Base-by-base conservation (phyloP, 2,888 invertebrate species). In the Brachynemurus nebulosus region DNA sequence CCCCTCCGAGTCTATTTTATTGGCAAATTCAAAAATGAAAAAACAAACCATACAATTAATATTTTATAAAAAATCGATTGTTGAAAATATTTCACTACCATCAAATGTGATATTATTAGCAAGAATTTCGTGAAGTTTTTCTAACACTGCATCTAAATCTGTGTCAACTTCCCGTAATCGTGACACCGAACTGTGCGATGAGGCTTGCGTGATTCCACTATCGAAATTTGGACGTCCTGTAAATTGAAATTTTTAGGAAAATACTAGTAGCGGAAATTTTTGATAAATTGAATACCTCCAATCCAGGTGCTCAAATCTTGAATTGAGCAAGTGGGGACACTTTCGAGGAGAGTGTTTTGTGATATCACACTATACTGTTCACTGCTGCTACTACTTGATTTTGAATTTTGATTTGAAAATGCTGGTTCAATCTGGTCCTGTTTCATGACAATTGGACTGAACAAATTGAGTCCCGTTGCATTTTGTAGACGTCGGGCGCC, bases 251-350 rank as follows among this genome's bases (percentile, higher is more conserved):
- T 6, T 23, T 23, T 23, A 7, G 23, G 9, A 23, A 11, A 4
- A 30, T 30, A 30, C 30, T 3, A 46, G 42, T 34, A n/a, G n/a
- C n/a, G n/a, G n/a, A n/a, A n/a, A n/a, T n/a, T n/a, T n/a, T n/a
- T n/a, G n/a, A n/a, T 19, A 12, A 30, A 54, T 63, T 60, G 42
- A 65, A 67, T 69, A 68, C 77, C 75, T 56, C 68, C 70, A 58
- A 78, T 72, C 80, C 80, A 80, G 48, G 71, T 74, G 54, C 76
- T 80, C 36, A 79, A 70, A 61, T 79, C 78, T 51, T 70, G 69
- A 60, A 72, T 70, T 12, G 71, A 70, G 14, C 70, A 69, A 21
- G 70, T 67, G 2, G 69, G 67, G 51, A 69, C n/a, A 20, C 47
- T 27, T 40, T 45, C 36, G 40, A 38, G 2, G n/a, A 30, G 14